Evolutionary conservation across 2,888 invertebrate genomes (phyloP).

Genomic region (Drosophila neoperkinsi): DNA sequence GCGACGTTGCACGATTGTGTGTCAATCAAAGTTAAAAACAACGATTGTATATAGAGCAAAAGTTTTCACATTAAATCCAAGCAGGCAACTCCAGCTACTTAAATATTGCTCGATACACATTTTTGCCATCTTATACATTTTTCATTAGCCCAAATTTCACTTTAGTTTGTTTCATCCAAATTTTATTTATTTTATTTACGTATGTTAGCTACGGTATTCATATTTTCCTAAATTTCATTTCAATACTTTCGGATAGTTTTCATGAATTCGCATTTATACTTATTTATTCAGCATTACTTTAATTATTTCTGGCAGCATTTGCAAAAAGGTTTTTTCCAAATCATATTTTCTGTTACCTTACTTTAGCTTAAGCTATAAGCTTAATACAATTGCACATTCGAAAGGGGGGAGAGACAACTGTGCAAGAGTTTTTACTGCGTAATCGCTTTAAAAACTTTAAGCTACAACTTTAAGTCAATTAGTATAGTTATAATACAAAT

Average conservation of each 20-base stretch:
- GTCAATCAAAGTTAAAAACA: constrained; percentile 40
- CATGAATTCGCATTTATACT: not conserved
- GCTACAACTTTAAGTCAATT: constrained; percentile 27
- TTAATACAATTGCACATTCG: constrained; percentile 7
- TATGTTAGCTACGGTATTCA: not conserved
- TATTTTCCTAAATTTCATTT: constrained; percentile 1
- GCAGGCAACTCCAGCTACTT: not conserved
- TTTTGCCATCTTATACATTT: not conserved
- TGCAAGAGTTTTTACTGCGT: constrained; percentile 15
- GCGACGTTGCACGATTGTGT: constrained; percentile 47
- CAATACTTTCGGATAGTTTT: constrained; percentile 2
- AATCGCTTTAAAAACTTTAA: constrained; percentile 14
- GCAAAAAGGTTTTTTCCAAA: not conserved
- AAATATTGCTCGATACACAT: not conserved
- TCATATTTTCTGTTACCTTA: not conserved
- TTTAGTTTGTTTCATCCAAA: not conserved
- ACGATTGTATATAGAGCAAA: not conserved
- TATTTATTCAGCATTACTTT: not conserved
- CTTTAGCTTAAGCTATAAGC: constrained; percentile 11
- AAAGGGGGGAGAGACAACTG: constrained; percentile 7
- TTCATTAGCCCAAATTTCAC: not conserved
- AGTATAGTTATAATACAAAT: constrained; percentile 8
- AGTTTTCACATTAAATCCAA: not conserved
- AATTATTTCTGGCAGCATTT: constrained; percentile 6
- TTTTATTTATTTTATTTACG: not conserved